A percentile compares a stretch with the other conserved stretches of the same genome.
phyloP scores from a whole-genome alignment of 2,113 vertebrate genomes.

The Cheilinus undulatus region DNA sequence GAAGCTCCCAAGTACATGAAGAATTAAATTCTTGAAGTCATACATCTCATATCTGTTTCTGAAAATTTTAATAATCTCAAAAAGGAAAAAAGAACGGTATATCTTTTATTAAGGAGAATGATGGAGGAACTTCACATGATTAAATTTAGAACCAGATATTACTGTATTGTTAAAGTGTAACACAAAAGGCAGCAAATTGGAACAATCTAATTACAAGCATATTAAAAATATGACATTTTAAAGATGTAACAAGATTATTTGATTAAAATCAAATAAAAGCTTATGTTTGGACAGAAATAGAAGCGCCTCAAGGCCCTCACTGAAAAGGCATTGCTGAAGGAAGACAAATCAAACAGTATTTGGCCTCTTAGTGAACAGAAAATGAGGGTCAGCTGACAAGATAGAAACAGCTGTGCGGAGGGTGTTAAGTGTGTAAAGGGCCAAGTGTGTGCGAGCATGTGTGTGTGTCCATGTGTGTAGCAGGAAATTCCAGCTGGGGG shows the following conservation, averaged over 20 bases:
- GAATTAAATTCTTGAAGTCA: background rate
- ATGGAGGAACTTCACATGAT: background rate
- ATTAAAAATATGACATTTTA: no score
- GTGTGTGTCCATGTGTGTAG: constrained; percentile 34
- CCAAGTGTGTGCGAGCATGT: constrained; percentile 13
- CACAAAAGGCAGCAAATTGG: no score
- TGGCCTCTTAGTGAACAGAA: constrained; percentile 67
- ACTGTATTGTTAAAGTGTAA: background rate
- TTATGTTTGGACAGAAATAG: no score
- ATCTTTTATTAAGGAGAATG: no score
- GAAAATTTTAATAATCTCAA: no score
- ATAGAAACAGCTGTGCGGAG: constrained; percentile 75
- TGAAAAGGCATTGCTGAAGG: constrained; percentile 12
- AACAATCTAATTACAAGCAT: background rate
- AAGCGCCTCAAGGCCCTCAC: background rate
- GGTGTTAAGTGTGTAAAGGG: constrained; percentile 51
- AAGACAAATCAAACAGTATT: constrained; percentile 50
- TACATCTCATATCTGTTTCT: no score
- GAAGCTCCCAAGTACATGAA: background rate
- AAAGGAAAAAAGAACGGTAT: no score
- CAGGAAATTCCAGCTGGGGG: constrained; percentile 75
- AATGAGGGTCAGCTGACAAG: constrained; percentile 79
- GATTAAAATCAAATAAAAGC: background rate
- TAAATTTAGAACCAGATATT: background rate
- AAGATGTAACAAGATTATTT: background rate